Conservation (phyloP, 2,888 invertebrate genomes). For the Habrosyne pyritoides region DNA sequence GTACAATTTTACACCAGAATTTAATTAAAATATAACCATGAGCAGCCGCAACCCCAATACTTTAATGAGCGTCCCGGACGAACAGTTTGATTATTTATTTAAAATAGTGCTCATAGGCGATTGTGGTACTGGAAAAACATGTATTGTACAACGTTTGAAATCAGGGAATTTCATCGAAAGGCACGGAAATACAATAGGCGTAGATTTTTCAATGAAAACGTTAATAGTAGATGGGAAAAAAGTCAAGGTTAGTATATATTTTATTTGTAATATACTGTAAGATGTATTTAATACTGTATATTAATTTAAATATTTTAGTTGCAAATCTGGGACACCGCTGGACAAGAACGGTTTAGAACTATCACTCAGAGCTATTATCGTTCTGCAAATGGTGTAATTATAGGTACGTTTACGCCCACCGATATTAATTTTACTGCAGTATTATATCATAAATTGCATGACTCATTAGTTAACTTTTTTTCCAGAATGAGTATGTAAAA, state of each 20-base stretch:
- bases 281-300: neutral
- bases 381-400: slow-evolving; percentile 97
- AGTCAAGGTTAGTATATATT: slow-evolving; percentile 91
- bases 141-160: slow-evolving; percentile 97
- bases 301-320: slow-evolving; percentile 83
- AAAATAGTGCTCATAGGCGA: slow-evolving; percentile 97
- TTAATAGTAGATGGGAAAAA: slow-evolving; percentile 96
- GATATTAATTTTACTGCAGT: neutral
- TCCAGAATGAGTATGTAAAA: neutral
- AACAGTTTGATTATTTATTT: slow-evolving; percentile 96
- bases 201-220: slow-evolving; percentile 99
- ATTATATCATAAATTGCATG: neutral
- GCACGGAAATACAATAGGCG: slow-evolving; percentile 98
- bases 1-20: slow-evolving; percentile 20
- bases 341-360: slow-evolving; percentile 97
- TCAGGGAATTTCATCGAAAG: slow-evolving; percentile 97
- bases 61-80: slow-evolving; percentile 89
- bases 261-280: slow-evolving; percentile 9
- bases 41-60: slow-evolving; percentile 90
- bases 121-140: slow-evolving; percentile 96
- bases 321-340: slow-evolving; percentile 99
- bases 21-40: slow-evolving; percentile 76
- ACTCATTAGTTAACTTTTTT: neutral
- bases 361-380: slow-evolving; percentile 99
- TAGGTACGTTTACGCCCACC: slow-evolving; percentile 81